Percentiles rank a stretch among this genome's conserved stretches.
phyloP scores from a whole-genome alignment of 2,113 vertebrate species.

The Pardalotus punctatus region DNA sequence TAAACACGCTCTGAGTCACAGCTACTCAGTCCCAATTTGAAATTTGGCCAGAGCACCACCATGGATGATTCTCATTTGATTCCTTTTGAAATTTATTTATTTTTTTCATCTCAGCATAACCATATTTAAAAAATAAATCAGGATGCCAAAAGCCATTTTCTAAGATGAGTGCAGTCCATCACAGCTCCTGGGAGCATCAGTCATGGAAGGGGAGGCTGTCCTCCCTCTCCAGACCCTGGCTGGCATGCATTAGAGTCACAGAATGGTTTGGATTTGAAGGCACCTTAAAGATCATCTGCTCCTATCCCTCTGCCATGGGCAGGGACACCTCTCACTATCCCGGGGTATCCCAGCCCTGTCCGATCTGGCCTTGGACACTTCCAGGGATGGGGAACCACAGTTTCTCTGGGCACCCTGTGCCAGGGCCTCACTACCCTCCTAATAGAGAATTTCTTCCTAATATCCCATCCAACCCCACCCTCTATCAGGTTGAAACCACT shows the following conservation, averaged over 20 bases:
- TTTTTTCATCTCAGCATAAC: background rate
- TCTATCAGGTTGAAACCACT: background rate
- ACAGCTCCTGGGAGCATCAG: background rate
- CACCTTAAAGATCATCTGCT: background rate
- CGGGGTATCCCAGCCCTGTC: background rate
- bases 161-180: background rate
- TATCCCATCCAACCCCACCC: no score
- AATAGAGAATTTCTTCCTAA: background rate
- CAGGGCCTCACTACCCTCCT: background rate
- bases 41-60: conserved; percentile 6
- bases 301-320: background rate
- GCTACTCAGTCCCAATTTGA: background rate
- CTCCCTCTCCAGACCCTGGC: background rate
- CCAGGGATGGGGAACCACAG: background rate
- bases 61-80: background rate
- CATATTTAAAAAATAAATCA: background rate
- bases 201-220: background rate
- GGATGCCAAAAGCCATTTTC: conserved; percentile 16
- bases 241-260: background rate
- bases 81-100: background rate
- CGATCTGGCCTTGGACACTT: background rate
- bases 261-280: background rate
- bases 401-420: background rate
- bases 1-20: conserved; percentile 38
- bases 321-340: rapidly evolving